A percentile compares a stretch with the other conserved stretches of the same genome.
Conservation (phyloP, 2,888 invertebrate genomes). For the Buathra laborator region DNA sequence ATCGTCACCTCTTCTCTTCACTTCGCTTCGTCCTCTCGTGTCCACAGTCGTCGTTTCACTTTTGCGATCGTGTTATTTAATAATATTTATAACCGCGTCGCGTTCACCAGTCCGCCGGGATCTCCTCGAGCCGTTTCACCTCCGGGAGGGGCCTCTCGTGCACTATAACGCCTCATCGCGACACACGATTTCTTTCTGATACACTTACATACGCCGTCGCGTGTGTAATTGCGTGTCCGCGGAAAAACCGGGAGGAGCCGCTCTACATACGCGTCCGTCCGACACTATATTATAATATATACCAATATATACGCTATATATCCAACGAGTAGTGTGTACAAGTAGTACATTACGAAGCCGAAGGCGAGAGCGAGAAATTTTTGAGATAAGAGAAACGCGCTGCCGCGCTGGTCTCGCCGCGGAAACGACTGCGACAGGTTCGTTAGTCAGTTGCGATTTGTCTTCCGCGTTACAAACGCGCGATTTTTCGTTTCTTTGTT, state of each 20-base stretch:
- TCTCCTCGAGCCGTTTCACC: slow-evolving; percentile 53
- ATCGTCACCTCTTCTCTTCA: slow-evolving; percentile 19
- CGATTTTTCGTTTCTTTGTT: background rate
- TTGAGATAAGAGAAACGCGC: slow-evolving; percentile 60
- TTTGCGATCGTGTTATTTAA: slow-evolving; percentile 72
- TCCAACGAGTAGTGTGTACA: background rate
- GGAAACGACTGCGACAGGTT: slow-evolving; percentile 36
- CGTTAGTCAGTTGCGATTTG: slow-evolving; percentile 53
- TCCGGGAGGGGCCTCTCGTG: slow-evolving; percentile 1
- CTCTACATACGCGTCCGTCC: slow-evolving; percentile 1
- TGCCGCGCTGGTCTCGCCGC: slow-evolving; percentile 38
- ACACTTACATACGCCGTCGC: slow-evolving; percentile 2
- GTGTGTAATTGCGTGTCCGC: slow-evolving; percentile 24
- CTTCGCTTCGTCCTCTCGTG: background rate
- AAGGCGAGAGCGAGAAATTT: slow-evolving; percentile 54
- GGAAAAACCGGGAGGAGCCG: slow-evolving; percentile 24
- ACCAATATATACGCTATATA: background rate
- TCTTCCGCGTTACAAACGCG: slow-evolving; percentile 35
- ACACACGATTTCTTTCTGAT: slow-evolving; percentile 15
- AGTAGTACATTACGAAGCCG: slow-evolving; percentile 2
- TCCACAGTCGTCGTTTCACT: slow-evolving; percentile 20
- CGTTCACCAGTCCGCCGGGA: slow-evolving; percentile 63
- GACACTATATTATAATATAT: slow-evolving; percentile 33
- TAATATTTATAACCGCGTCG: slow-evolving; percentile 79
- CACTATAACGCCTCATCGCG: slow-evolving; percentile 25